These are phyloP conservation scores for Pterophyllum scalare DNA, from an alignment of 2,113 vertebrate species.

Conservation along the genomic window DNA sequence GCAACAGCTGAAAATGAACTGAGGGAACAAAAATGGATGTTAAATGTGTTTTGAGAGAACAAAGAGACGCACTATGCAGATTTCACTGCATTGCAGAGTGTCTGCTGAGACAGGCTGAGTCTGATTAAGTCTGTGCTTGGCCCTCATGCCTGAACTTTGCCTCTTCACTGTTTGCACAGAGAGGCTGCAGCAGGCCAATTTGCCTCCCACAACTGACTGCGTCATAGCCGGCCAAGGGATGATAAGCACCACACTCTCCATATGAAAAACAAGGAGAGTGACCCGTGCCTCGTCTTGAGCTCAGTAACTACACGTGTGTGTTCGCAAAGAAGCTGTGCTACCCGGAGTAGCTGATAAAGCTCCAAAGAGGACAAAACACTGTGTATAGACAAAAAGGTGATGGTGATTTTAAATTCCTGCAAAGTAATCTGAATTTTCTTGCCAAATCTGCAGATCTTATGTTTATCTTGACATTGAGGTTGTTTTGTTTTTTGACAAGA, in stretches of 20 bases:
- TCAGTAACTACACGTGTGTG: slow-evolving; percentile 27
- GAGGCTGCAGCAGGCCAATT: slow-evolving; percentile 42
- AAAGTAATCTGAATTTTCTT: not conserved
- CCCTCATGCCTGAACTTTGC: slow-evolving; percentile 71
- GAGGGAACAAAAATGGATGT: not conserved
- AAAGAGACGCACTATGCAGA: slow-evolving; percentile 47
- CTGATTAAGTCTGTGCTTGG: slow-evolving; percentile 54
- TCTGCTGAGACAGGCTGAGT: slow-evolving; percentile 42
- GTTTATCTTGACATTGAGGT: not conserved
- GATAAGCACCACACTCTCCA: slow-evolving; percentile 46
- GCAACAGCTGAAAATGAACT: not conserved
- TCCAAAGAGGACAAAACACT: not conserved
- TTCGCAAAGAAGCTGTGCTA: not conserved
- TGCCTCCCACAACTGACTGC: slow-evolving; percentile 41
- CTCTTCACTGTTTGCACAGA: slow-evolving; percentile 65
- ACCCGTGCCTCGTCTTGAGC: not conserved
- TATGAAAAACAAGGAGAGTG: slow-evolving; percentile 47
- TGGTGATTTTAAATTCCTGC: slow-evolving; percentile 26
- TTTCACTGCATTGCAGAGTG: slow-evolving; percentile 71
- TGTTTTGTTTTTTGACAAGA: not conserved
- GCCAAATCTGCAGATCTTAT: not conserved
- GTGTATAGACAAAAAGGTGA: not conserved
- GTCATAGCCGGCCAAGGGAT: slow-evolving; percentile 36
- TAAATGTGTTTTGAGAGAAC: not conserved
- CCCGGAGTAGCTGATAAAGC: not conserved